Evolutionary conservation across 2,888 invertebrate genomes (phyloP), one percentile per base, ranked within the genome.

Genomic region (Stenodema calcarata): DNA sequence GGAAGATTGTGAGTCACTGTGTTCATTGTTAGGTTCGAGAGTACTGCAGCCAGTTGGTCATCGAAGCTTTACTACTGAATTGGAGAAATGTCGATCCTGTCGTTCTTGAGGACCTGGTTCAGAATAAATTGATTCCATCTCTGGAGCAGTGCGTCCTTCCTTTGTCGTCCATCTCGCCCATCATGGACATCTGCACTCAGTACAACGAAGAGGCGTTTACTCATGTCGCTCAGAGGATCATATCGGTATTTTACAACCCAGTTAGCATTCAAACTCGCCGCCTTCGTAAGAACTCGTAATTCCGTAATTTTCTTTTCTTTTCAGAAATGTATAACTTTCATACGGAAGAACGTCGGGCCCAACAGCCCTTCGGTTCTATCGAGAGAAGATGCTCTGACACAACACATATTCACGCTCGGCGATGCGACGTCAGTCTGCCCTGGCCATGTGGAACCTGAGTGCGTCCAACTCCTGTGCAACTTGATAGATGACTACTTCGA

Each of bases 1-100:
- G 35, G 35, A 35, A 35, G 2, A 35, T 35, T 35, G n/a, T n/a
- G 2, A 7, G n/a, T 47, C 6, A 47, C 12, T 47, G 12, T 47
- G 3, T 47, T 12, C 47, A 47, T 47, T 12, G n/a, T 47, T 47
- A 89, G 89, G 88, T 85, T 30, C 83, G 86, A n/a, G 88, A 88
- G 35, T 87, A 87, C 70, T 50, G 86, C 35, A 87, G 88, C 69
- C 87, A 87, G 44, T 76, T 89, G 50, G 89, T 89, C 18, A 85
- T 88, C 9, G 89, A 89, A 73, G 88, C 87, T n/a, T 23, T 89
- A 23, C 86, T 83, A 73, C 82, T 89, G 1, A 89, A 88, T 44
- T 89, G 88, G 89, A 87, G 80, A 42, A 50, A 88, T 12, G 18
- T 78, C n/a, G 42, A 76, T 6, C 70, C 50, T 18, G 70, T 47